Evolutionary conservation across 1,140 invertebrate species (phyloP).

Genomic region (Lineus longissimus): DNA sequence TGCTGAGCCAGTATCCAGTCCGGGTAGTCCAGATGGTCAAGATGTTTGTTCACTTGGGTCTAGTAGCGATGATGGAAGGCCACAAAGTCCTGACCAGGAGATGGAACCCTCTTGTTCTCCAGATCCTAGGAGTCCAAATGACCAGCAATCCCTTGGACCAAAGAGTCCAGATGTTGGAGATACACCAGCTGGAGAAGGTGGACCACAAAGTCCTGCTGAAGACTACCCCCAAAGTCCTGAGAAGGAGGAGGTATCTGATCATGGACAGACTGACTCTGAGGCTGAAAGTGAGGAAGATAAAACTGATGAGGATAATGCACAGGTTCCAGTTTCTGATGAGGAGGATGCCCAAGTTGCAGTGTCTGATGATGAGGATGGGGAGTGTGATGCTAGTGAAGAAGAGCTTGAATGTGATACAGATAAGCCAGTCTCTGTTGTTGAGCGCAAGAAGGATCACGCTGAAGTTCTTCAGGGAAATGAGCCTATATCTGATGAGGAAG

Average conservation of each 20-base stretch:
- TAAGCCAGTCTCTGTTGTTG: no score
- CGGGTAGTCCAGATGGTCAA: no score
- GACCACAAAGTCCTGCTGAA: no score
- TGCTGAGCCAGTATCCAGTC: no score
- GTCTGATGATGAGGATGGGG: no score
- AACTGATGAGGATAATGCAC: conserved; percentile 7
- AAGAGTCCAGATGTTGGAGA: conserved; percentile 6
- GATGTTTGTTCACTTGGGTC: no score
- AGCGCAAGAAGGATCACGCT: neutral
- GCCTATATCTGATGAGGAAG: conserved; percentile 18
- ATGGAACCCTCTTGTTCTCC: no score
- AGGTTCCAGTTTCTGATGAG: conserved; percentile 14
- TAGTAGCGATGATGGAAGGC: no score
- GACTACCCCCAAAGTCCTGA: neutral
- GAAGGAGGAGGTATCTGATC: conserved; percentile 13
- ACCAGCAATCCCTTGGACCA: no score
- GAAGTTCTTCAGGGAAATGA: conserved; percentile 13
- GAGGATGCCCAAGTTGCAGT: no score
- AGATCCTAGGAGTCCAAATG: no score
- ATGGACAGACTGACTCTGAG: conserved; percentile 17
- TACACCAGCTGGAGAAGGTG: neutral
- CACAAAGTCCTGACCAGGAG: no score
- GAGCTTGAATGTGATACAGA: neutral
- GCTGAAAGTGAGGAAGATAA: conserved; percentile 23
- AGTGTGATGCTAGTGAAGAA: conserved; percentile 21